Evolutionary conservation across 2,888 invertebrate species (phyloP).

Genomic region (Oligia strigilis): DNA sequence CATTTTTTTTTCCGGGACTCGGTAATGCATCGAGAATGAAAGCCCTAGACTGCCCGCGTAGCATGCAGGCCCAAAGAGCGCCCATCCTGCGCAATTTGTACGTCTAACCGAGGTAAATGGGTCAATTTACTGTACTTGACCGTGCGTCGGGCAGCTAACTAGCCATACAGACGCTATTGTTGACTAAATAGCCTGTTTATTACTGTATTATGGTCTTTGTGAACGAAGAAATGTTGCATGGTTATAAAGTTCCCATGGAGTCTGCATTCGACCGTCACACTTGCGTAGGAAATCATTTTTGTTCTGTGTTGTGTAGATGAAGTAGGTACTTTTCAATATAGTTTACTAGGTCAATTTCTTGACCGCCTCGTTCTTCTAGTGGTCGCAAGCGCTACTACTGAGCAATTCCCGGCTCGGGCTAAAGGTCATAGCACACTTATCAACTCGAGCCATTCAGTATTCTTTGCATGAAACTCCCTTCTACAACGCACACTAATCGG

Average conservation of each 20-base stretch:
- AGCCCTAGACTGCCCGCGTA: conserved; percentile 4
- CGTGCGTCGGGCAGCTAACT: conserved; percentile 21
- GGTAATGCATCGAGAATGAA: too few species aligned
- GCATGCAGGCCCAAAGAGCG: conserved; percentile 3
- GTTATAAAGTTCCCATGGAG: background rate
- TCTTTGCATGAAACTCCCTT: too few species aligned
- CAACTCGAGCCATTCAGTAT: too few species aligned
- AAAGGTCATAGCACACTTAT: too few species aligned
- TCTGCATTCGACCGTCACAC: background rate
- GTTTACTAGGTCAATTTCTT: too few species aligned
- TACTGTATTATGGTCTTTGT: background rate
- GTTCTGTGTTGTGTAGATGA: too few species aligned
- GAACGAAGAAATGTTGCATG: background rate
- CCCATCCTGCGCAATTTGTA: conserved; percentile 43
- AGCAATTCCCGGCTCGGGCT: too few species aligned
- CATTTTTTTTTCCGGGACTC: too few species aligned
- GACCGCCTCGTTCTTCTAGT: too few species aligned
- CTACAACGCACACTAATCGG: too few species aligned
- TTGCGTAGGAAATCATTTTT: background rate
- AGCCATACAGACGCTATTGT: conserved; percentile 45
- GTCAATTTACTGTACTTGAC: conserved; percentile 61
- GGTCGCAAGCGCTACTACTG: too few species aligned
- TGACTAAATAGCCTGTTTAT: conserved; percentile 8
- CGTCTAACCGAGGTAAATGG: conserved; percentile 43
- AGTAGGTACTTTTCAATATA: too few species aligned